These are phyloP conservation scores for Hyperoplus lanceolatus DNA, from an alignment of 2,797 vertebrate genomes.

Conservation along the genomic window DNA sequence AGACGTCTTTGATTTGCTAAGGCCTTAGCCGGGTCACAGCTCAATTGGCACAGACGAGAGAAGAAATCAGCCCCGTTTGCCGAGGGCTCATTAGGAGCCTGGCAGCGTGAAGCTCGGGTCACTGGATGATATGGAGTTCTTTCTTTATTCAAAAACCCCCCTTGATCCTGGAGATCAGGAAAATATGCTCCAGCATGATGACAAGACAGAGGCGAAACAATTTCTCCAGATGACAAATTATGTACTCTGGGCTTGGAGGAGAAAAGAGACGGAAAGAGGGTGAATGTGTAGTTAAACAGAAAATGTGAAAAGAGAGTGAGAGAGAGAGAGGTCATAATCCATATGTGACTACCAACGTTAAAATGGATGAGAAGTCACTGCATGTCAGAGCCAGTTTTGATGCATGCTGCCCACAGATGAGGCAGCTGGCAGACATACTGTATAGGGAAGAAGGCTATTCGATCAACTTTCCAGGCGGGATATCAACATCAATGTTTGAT, in stretches of 20 bases:
- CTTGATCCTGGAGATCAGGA: constrained; percentile 74
- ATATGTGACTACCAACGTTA: constrained; percentile 44
- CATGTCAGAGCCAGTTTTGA: constrained; percentile 69
- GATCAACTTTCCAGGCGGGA: constrained; percentile 62
- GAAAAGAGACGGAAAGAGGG: constrained; percentile 38
- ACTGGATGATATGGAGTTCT: constrained; percentile 60
- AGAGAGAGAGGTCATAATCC: constrained; percentile 63
- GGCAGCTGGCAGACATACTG: constrained; percentile 73
- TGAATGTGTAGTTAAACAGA: constrained; percentile 32
- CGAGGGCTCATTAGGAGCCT: constrained; percentile 76
- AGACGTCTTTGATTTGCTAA: constrained; percentile 78
- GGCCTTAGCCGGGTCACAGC: constrained; percentile 74
- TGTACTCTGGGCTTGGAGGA: constrained; percentile 46
- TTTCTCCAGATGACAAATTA: constrained; percentile 75
- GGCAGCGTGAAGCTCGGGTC: constrained; percentile 63
- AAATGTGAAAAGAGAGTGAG: constrained; percentile 9
- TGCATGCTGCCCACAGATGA: constrained; percentile 69
- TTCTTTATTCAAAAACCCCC: constrained; percentile 62
- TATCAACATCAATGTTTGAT: constrained; percentile 57
- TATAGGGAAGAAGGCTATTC: constrained; percentile 49
- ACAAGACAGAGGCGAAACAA: constrained; percentile 52
- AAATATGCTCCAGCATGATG: constrained; percentile 64
- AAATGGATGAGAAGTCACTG: constrained; percentile 76
- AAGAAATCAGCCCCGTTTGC: constrained; percentile 62
- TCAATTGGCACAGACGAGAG: constrained; percentile 71